A percentile compares a stretch with the other conserved stretches of the same genome.
phyloP scores from a whole-genome alignment of 2,797 vertebrate genomes.

The Lagorchestes hirsutus region DNA sequence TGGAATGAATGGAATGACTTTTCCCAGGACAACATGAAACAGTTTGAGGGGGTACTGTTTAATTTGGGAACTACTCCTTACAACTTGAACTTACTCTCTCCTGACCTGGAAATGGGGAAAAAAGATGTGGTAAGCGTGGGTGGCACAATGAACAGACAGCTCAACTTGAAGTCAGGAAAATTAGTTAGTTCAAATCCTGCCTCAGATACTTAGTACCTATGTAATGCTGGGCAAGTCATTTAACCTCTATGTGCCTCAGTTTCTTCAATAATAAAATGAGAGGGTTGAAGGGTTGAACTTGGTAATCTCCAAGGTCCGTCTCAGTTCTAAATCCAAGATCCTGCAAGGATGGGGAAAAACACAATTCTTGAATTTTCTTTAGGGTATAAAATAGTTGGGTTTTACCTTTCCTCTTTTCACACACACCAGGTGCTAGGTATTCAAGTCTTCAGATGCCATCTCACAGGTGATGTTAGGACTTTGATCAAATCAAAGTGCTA shows the following conservation, averaged over 20 bases:
- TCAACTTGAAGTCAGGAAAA: neutral
- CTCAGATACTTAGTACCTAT: neutral
- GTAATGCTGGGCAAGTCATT: neutral
- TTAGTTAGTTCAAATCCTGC: neutral
- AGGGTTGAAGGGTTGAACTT: neutral
- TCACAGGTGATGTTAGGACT: neutral
- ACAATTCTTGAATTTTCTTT: neutral
- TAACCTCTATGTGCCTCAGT: neutral
- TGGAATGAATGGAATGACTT: neutral
- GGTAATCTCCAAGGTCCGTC: neutral
- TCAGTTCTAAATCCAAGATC: neutral
- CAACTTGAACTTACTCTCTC: neutral
- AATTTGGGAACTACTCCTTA: slow-evolving; percentile 12
- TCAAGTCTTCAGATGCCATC: neutral
- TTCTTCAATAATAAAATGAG: neutral
- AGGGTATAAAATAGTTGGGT: neutral
- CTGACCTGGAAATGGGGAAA: neutral
- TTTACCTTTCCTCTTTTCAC: neutral
- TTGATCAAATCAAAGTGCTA: slow-evolving; percentile 1
- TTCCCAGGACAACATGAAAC: neutral
- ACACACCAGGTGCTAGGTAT: neutral
- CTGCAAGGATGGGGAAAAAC: neutral
- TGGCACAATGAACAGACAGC: neutral
- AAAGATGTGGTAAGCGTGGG: neutral
- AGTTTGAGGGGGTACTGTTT: neutral